Base-by-base conservation (phyloP, 1,140 invertebrate species). In the Saccostrea cuccullata region DNA sequence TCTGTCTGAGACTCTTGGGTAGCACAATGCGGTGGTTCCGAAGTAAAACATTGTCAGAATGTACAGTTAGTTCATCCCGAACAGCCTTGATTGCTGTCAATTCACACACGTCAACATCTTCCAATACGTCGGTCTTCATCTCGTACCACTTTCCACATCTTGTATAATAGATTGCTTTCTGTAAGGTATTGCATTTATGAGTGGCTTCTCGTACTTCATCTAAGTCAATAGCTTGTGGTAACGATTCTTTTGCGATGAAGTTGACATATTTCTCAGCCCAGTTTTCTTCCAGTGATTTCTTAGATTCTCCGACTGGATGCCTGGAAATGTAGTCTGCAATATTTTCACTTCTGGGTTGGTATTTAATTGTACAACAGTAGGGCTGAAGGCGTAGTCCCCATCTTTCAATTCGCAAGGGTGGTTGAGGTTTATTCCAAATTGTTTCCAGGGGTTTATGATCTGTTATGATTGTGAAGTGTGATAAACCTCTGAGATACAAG, bases 391-490 rank as follows among this genome's bases (percentile, higher is more conserved):
- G 20, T 67, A 93, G 85, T n/a, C 64, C 89, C 91, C 91, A 92
- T 67, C 91, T 36, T 73, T 92, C 91, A 70, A 92, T 91, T 26
- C 89, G 55, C 60, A 88, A 64, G 1, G 56, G 82, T 73, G 89
- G 55, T 36, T 87, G 87, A 11, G 91, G 89, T 40, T 90, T 91
- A 20, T 89, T 83, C 26, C 89, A 93, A 17, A 94, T 90, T 40
- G 77, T 67, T 47, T 90, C 90, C 20, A 94, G 83, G 23, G 92
- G 92, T 87, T 94, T 94, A 87, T 93, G 95, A 87, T 95, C 95
- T 13, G 94, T 95, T 86, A 87, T 91, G 58, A 93, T 77, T 58
- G 64, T 93, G 82, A 94, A 95, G 26, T 93, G 85, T 82, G 92
- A 67, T 23, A 89, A 90, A 26, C 95, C 95, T 64, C 94, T 91